Evolutionary conservation across 2,113 vertebrate genomes (phyloP), one percentile per base, ranked within the genome.

Genomic region (Melanotaenia duboulayi): DNA sequence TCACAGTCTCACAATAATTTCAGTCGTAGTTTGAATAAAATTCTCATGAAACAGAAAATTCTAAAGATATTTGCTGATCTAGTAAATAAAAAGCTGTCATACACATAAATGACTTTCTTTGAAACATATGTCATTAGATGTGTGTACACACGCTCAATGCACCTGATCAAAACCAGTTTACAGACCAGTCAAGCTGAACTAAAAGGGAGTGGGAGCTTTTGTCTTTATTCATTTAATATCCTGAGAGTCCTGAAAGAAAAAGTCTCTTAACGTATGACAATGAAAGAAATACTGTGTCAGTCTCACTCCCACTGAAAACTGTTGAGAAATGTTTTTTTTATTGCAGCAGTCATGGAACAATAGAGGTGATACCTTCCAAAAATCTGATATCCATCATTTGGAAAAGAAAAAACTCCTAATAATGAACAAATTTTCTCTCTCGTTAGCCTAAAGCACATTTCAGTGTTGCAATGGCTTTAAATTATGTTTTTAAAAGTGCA

Each of bases 351-450:
- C 28, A 28, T 35, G 32, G 32, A 35, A 35, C 8, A 35, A 35
- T 35, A 35, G 32, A 35, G 4, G 32, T 35, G 32, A 35, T 35
- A 35, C 59, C 70, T 16, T 74, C 64, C 80, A 54, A 65, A 69
- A 49, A 48, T 57, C 58, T 28, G 24, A 78, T 46, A 35, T 76
- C 66, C 22, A 39, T 23, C 55, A 72, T 42, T 85, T 85, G 71
- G 54, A 49, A 69, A 76, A 76, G n/a, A 65, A 59, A 73, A 80
- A 60, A 65, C 78, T 51, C 71, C 76, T 13, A 62, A 67, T 44
- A 55, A 22, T 46, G 7, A 7, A 14, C 39, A 11, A 65, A 22
- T 42, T 11, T 48, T 46, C 48, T 25, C 24, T 42, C 28, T 42
- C 22, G 20, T 57, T 51, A 44, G 57, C 25, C 39, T 25, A 40